Base-by-base conservation (phyloP, 2,113 vertebrate genomes). In the Eublepharis macularius region DNA sequence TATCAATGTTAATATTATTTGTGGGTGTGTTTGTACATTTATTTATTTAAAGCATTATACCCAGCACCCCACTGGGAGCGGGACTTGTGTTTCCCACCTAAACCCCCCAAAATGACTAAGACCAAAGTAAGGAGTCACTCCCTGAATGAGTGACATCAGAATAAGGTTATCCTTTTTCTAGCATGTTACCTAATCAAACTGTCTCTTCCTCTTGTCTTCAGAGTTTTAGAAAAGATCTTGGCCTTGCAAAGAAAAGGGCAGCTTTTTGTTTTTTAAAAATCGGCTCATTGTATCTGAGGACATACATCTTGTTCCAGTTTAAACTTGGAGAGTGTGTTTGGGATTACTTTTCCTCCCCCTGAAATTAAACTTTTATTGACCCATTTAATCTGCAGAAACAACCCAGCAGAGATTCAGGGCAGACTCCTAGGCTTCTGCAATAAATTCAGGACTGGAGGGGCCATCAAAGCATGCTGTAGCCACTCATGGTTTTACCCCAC, bases 311-410 rank as follows among this genome's bases (percentile, higher is more conserved):
- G n/a, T 73, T 80, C 51, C 24, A 85, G 41, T 80, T 73, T 63
- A 85, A 73, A 39, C 41, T 36, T 26, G 7, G 41, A 32, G 32
- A 79, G 21, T 9, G 8, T 85, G 51, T 45, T 47, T 85, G 39
- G 41, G 21, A 60, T 85, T 72, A 57, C 26, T 60, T 80, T 73
- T 45, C 51, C 49, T 73, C 17, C 51, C n/a, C 51, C 39, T 54
- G 39, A 80, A 80, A 73, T 47, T 63, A 80, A 72, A 72, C 66
- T 36, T n/a, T 47, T 65, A 49, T 70, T 63, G 51, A 80, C 51
- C 51, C 41, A 73, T 80, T 80, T 63, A 80, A 80, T 85, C 84
- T 45, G 83, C 32, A 47, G 54, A 73, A 85, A 45, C 41, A 79
- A 80, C 45, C 84, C 68, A 43, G 43, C 36, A 36, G 54, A 70